Evolutionary conservation across 2,888 invertebrate species (phyloP).

Genomic region (Heliothis peltigera): DNA sequence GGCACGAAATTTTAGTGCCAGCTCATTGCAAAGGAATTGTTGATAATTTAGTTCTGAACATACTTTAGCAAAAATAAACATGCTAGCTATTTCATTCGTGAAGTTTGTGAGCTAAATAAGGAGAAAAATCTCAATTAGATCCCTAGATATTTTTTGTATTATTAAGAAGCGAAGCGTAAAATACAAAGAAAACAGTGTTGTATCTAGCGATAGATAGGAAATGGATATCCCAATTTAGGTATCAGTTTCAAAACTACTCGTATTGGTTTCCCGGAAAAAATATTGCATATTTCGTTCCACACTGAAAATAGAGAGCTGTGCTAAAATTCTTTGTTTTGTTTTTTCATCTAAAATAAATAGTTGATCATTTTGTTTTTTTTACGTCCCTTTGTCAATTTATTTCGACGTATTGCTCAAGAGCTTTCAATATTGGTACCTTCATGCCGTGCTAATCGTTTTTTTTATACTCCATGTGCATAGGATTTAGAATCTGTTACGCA

Average conservation of each 20-base stretch:
- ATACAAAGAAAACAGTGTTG: neutral
- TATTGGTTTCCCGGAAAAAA: constrained; percentile 38
- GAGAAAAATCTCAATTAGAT: no score
- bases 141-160: no score
- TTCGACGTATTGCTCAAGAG: constrained; percentile 1
- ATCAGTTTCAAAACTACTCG: constrained; percentile 16
- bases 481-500: no score
- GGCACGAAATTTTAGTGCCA: constrained; percentile 39
- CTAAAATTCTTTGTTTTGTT: constrained; percentile 27
- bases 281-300: constrained; percentile 35
- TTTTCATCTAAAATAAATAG: constrained; percentile 24
- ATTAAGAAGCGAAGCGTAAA: no score
- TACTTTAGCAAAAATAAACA: constrained; percentile 32
- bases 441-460: no score
- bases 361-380: constrained; percentile 3
- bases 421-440: neutral
- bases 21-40: constrained; percentile 44
- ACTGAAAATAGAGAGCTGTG: constrained; percentile 19
- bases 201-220: neutral
- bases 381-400: constrained; percentile 15
- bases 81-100: constrained; percentile 25
- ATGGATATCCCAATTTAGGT: constrained; percentile 14
- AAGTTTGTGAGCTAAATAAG: no score
- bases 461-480: no score
- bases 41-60: constrained; percentile 31